Conservation (phyloP, 1,140 invertebrate genomes). For the Tenebrio molitor region DNA sequence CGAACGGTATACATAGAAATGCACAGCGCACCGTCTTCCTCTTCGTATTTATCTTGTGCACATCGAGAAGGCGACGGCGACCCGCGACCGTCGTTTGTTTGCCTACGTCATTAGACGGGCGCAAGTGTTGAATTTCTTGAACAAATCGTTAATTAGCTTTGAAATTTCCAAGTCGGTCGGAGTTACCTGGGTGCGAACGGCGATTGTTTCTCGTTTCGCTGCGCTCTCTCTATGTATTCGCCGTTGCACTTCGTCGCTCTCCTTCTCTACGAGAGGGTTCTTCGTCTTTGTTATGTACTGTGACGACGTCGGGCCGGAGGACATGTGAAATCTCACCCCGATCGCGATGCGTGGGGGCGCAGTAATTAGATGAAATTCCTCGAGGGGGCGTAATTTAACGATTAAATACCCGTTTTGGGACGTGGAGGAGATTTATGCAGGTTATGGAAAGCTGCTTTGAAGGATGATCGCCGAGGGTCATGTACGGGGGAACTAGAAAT, state of each 20-base stretch:
- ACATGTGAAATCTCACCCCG: constrained; percentile 34
- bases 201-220: constrained; percentile 6
- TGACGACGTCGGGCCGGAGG: neutral
- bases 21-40: neutral
- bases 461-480: too few relatives aligned
- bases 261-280: neutral
- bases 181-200: constrained; percentile 30
- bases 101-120: constrained; percentile 3
- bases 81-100: constrained; percentile 11
- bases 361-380: constrained; percentile 60
- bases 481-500: too few relatives aligned
- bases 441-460: too few relatives aligned
- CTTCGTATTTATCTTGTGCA: neutral
- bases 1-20: constrained; percentile 3
- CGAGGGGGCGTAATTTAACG: constrained; percentile 49
- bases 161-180: constrained; percentile 21
- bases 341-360: constrained; percentile 51
- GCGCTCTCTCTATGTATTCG: constrained; percentile 3
- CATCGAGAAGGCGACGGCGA: neutral
- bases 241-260: neutral
- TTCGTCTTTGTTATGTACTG: constrained; percentile 6
- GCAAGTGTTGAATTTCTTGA: neutral
- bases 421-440: neutral
- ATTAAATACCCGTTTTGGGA: constrained; percentile 1
- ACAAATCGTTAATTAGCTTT: constrained; percentile 30